A percentile compares a stretch with the other conserved stretches of the same genome.
Evolutionary conservation across 2,888 invertebrate species (phyloP).

Genomic region (Operophtera brumata): DNA sequence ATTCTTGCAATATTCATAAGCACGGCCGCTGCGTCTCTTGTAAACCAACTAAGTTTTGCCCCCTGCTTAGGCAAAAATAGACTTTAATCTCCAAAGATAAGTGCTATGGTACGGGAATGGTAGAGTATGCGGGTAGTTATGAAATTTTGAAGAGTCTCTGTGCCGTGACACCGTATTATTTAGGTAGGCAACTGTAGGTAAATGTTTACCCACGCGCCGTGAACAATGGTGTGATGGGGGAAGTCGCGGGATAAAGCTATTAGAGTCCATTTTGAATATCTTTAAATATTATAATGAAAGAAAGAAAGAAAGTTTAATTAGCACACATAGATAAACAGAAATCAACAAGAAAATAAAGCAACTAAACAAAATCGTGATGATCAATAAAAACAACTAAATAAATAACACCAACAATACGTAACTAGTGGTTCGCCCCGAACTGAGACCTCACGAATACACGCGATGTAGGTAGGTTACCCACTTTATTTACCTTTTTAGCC

Average conservation of each 20-base stretch:
- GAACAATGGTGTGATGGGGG: background rate
- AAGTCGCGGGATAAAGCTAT: slow-evolving; percentile 11
- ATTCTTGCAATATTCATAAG: slow-evolving; percentile 31
- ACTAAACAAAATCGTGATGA: too few relatives aligned
- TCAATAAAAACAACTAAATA: too few relatives aligned
- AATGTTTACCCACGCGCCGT: slow-evolving; percentile 7
- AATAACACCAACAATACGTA: too few relatives aligned
- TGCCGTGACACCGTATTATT: slow-evolving; percentile 23
- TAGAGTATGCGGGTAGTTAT: slow-evolving; percentile 18
- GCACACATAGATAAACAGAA: too few relatives aligned
- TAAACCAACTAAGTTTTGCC: background rate
- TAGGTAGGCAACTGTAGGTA: slow-evolving; percentile 26
- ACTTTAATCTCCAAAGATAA: slow-evolving; percentile 1
- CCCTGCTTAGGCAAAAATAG: background rate
- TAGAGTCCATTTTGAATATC: slow-evolving; percentile 15
- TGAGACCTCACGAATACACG: too few relatives aligned
- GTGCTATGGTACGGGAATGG: background rate
- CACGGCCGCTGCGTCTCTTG: slow-evolving; percentile 22
- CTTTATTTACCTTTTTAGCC: too few relatives aligned
- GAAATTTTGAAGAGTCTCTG: slow-evolving; percentile 30
- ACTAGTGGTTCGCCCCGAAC: too few relatives aligned
- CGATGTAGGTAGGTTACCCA: too few relatives aligned
- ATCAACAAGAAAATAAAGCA: too few relatives aligned
- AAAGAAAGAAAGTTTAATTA: too few relatives aligned
- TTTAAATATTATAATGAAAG: slow-evolving; percentile 8